Base-by-base conservation (phyloP, 2,797 vertebrate genomes). In the Eulemur coronatus region DNA sequence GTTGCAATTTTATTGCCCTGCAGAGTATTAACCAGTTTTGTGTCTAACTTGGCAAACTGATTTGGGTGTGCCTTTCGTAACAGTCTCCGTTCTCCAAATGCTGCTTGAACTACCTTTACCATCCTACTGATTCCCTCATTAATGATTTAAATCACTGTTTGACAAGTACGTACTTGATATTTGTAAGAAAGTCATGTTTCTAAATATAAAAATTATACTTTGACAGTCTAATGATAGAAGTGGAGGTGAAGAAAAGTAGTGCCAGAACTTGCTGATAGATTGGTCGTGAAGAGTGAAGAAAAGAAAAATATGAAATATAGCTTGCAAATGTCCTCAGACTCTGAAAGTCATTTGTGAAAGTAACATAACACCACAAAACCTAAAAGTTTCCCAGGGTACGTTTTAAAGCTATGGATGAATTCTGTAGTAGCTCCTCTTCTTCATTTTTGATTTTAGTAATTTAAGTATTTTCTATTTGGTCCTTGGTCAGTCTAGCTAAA, bases 321-420 rank as follows among this genome's bases (percentile, higher is more conserved):
- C 28, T 88, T 61, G 15, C 6, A 81, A 84, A 59, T 69, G 59
- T 92, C 75, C 76, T 93, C 90, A 78, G 52, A 88, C 4, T 72
- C 73, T 70, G 33, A 91, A 80, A 80, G 46, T 91, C 35, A 81
- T 76, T 69, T 75, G n/a, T 94, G 73, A 97, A 96, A 95, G 67
- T 17, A 92, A 76, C 48, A n/a, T 67, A 50, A 84, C 1, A 87
- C 15, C 9, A 78, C 18, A 93, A 93, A 91, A 65, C 24, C 22
- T 67, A 38, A 75, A 94, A 48, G 4, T 48, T 61, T 81, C 61
- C 52, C 43, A 75, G 38, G 43, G 10, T 70, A 75, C 18, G 33
- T 84, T 92, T 59, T 69, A 96, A 82, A 81, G n/a, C 38, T 89
- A 80, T 43, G n/a, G 22, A 75, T 85, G 78, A 89, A 63, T 89